Evolutionary conservation across 2,797 vertebrate species (phyloP), one percentile per base, ranked within the genome.

Genomic region (Delichon dasypus): DNA sequence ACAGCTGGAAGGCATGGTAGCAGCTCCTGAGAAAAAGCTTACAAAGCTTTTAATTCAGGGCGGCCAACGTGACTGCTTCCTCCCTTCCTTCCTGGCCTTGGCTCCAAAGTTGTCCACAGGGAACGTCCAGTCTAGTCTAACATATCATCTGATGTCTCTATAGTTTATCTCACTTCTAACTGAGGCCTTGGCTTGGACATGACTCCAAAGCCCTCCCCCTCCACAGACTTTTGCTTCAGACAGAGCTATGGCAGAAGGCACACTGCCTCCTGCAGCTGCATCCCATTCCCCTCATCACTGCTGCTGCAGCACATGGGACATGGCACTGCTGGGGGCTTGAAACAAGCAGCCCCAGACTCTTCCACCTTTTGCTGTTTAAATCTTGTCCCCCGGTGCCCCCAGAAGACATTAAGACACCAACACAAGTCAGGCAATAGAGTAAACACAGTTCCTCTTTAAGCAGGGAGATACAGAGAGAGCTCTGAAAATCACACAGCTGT

Each of bases 11-110:
- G 48, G 48, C 95, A 91, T 18, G 15, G 61, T 12, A 91, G 38
- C 34, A 50, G 77, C 77, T 93, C 83, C 74, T 51, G 67, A 95
- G 73, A 71, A 84, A 91, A 88, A 89, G 77, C 71, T 94, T 73
- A 86, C 67, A 95, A 70, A 58, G 67, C 62, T 94, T 90, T 84
- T 81, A 91, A 88, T 91, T 91, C 85, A 88, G 66, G 38, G 29
- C 29, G 5, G 62, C 87, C 89, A 95, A 57, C 0, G 0, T 77
- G 64, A 93, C 76, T 10, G 27, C 81, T 96, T 91, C 70, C 60
- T 94, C 74, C 60, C 76, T 92, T 84, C 60, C 5, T 67, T 91
- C 71, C 71, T 36, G 60, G 82, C 78, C 64, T 90, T 65, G 25
- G 60, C 42, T 90, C 71, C 88, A 70, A 79, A 90, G 57, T 30